Percentiles rank a stretch among this genome's conserved stretches.
Conservation (phyloP, 2,113 vertebrate genomes). For the Scortum barcoo region DNA sequence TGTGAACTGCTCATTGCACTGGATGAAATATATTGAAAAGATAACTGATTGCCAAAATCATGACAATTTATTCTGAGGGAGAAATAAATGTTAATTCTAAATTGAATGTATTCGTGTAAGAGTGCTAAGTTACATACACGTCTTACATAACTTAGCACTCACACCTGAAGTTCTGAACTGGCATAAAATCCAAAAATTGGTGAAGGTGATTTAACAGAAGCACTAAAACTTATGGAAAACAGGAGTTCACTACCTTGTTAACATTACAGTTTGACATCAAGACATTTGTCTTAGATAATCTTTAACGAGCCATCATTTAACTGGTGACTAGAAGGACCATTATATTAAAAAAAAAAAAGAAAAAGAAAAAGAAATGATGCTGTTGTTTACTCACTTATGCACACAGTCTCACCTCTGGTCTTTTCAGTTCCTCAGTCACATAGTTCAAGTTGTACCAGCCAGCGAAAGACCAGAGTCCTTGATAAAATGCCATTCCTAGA, state of each 20-base stretch:
- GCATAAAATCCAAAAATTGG: not conserved
- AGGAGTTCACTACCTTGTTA: not conserved
- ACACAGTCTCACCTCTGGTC: conserved; percentile 86
- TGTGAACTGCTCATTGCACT: too few relatives aligned
- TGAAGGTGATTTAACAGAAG: not conserved
- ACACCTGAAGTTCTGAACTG: not conserved
- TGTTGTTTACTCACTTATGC: too few relatives aligned
- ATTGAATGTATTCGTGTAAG: too few relatives aligned
- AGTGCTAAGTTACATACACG: too few relatives aligned
- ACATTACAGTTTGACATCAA: not conserved
- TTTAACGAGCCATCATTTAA: not conserved
- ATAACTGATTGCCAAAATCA: too few relatives aligned
- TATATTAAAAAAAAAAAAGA: not conserved
- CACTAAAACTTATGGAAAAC: not conserved
- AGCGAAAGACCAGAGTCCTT: conserved; percentile 88
- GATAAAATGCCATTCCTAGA: conserved; percentile 88
- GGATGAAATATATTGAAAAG: too few relatives aligned
- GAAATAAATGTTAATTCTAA: too few relatives aligned
- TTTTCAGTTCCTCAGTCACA: conserved; percentile 88
- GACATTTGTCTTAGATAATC: not conserved
- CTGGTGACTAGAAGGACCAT: not conserved
- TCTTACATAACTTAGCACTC: too few relatives aligned
- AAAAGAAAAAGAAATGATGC: too few relatives aligned
- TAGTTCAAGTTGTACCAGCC: conserved; percentile 90
- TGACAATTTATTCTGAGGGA: too few relatives aligned